Evolutionary conservation across 2,113 vertebrate species (phyloP).

Genomic region (Kryptolebias marmoratus): DNA sequence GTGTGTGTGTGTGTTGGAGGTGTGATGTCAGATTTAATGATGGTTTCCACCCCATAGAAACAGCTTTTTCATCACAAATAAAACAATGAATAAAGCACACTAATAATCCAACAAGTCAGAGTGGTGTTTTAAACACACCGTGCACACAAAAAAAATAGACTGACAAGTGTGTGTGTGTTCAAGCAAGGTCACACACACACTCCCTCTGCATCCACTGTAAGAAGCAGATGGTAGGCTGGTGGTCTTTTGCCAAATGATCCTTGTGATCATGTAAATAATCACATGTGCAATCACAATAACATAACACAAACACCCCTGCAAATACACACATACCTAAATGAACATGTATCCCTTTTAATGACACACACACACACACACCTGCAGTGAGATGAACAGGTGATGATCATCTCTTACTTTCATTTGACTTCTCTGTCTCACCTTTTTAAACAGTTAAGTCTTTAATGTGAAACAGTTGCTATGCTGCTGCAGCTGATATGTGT

Average conservation of each 20-base stretch:
- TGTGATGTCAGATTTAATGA: constrained; percentile 71
- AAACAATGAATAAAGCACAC: constrained; percentile 61
- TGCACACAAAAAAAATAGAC: constrained; percentile 24
- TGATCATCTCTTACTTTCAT: background rate
- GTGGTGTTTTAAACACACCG: constrained; percentile 37
- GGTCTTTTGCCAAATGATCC: constrained; percentile 67
- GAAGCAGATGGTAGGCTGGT: constrained; percentile 70
- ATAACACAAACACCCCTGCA: constrained; percentile 39
- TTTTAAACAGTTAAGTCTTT: constrained; percentile 36
- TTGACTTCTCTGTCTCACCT: background rate
- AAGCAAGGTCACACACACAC: background rate
- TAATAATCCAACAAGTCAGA: constrained; percentile 64
- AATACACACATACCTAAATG: constrained; percentile 34
- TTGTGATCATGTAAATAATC: constrained; percentile 72
- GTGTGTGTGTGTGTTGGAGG: constrained; percentile 12
- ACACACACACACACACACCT: constrained; percentile 7
- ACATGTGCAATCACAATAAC: constrained; percentile 48
- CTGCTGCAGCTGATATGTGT: constrained; percentile 10
- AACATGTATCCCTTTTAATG: background rate
- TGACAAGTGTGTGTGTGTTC: constrained; percentile 18
- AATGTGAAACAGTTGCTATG: constrained; percentile 49
- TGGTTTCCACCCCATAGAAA: constrained; percentile 56
- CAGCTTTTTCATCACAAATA: constrained; percentile 54
- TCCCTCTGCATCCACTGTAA: constrained; percentile 44
- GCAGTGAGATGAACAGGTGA: constrained; percentile 43